phyloP scores from a whole-genome alignment of 2,797 vertebrate genomes.

The Chromobotia macracanthus region DNA sequence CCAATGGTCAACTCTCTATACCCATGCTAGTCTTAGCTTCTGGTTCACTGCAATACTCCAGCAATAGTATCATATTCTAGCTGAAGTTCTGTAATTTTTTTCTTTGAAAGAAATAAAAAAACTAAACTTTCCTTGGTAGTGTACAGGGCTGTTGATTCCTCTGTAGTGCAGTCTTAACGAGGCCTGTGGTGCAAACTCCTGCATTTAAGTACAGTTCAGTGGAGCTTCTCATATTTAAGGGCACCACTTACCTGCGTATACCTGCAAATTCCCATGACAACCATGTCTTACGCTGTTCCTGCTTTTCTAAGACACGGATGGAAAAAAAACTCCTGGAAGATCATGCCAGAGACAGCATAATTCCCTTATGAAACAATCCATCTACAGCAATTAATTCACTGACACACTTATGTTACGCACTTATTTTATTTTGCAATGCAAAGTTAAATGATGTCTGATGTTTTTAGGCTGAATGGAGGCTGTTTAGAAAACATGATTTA shows the following conservation, averaged over 20 bases:
- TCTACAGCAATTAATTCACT: conserved; percentile 39
- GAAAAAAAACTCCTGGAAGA: conserved; percentile 44
- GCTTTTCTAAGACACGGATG: conserved; percentile 40
- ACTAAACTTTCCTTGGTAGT: conserved; percentile 42
- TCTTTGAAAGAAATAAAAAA: too few species aligned
- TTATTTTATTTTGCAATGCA: conserved; percentile 22
- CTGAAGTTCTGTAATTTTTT: conserved; percentile 49
- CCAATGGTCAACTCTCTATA: too few species aligned
- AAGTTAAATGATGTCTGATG: conserved; percentile 16
- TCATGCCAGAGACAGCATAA: conserved; percentile 15
- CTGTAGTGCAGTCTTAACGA: conserved; percentile 68
- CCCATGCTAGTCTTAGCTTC: too few species aligned
- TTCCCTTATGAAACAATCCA: conserved; percentile 42
- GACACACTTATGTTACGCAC: conserved; percentile 9
- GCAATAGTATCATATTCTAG: too few species aligned
- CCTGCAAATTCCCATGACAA: conserved; percentile 67
- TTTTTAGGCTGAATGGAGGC: conserved; percentile 7
- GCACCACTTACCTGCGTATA: conserved; percentile 66
- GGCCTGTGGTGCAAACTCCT: conserved; percentile 56
- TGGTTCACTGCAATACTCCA: too few species aligned
- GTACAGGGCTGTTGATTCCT: conserved; percentile 64
- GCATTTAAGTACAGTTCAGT: conserved; percentile 53
- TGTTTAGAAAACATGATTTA: conserved; percentile 1
- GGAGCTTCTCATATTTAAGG: conserved; percentile 55
- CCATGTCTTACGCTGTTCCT: conserved; percentile 61